Evolutionary conservation across 2,113 vertebrate species (phyloP), one percentile per base, ranked within the genome.

Genomic region (Tursiops truncatus): DNA sequence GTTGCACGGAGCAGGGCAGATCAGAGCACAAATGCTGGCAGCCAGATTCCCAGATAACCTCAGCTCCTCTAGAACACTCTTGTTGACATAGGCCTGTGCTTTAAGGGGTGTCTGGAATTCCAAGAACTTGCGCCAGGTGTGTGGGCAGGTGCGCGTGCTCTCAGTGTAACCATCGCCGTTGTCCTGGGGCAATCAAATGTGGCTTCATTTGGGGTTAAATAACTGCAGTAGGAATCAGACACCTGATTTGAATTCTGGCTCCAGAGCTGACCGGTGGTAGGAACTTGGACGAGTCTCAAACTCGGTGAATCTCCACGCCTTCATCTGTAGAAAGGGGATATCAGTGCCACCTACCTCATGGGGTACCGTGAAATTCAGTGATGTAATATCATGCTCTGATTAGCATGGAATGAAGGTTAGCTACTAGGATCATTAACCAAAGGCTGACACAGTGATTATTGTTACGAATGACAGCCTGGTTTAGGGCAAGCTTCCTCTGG

Each of bases 1-100:
- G 96, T 89, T 97, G 95, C 95, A 80, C 70, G 60, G 63, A 94
- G 92, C 58, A 80, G 91, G 63, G 85, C 94, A 91, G 97, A 98
- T 96, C 96, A 97, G 96, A 97, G 92, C 88, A 67, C 11, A 56
- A 93, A 71, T 13, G 4, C 63, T 96, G 88, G 96, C 97, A 92
- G 96, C 96, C 96, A 97, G 97, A 97, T 98, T 96, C 97, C 80
- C 97, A 97, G 97, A 98, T 98, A 98, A 97, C 94, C 96, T 91
- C 94, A 90, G 26, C 88, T 97, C 86, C 73, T 91, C 94, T 71
- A 80, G 96, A 97, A 96, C 95, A 96, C 21, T 73, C 73, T 8
- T 94, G 94, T 96, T 95, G 92, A 95, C 97, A 97, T 96, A 97
- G 96, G 91, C 60, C 44, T 68, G 31, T 71, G 63, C 95, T 95